Base-by-base conservation (phyloP, 2,113 vertebrate genomes). In the Parus major region DNA sequence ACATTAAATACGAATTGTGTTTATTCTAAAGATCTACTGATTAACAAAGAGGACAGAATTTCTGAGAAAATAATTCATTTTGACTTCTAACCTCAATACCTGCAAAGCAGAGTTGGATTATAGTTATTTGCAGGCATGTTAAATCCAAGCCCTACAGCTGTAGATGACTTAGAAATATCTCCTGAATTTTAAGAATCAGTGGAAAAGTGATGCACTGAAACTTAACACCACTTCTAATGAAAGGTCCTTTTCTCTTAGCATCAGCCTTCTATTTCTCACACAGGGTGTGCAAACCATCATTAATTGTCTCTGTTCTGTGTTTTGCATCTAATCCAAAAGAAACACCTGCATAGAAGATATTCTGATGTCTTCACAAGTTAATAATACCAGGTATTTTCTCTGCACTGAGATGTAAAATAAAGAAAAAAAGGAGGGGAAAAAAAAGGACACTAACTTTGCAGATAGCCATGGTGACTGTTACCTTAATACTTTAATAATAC, bases 381-480 rank as follows among this genome's bases (percentile, higher is more conserved):
- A 69, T 19, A 77, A 71, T 41, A 88, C 7, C 52, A 79, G 23
- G 9, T 69, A 94, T 64, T 69, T 69, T 36, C n/a, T 92, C 73
- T 64, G 50, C 61, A 47, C 15, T 72, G 65, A 85, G 28, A 83
- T 15, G 70, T 78, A 96, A 97, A 96, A 77, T 47, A 63, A 94
- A 90, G 90, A 90, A 92, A 70, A 39, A 39, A 39, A 12, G 39
- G 39, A 41, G 5, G 15, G 19, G 11, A 22, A 44, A 93, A 95
- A 63, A 50, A 85, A 84, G 36, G 69, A 63, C 85, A 93, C 91
- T 79, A 93, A 78, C 70, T 44, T 36, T 94, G 92, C 93, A 92
- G 73, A 92, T 94, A 97, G 94, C 50, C 39, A 35, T 46, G 83
- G 93, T 71, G 78, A 93, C 69, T 66, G 79, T 60, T 90, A 91